Evolutionary conservation across 1,140 invertebrate genomes (phyloP), one percentile per base, ranked within the genome.

Genomic region (Anagrus nilaparvatae): DNA sequence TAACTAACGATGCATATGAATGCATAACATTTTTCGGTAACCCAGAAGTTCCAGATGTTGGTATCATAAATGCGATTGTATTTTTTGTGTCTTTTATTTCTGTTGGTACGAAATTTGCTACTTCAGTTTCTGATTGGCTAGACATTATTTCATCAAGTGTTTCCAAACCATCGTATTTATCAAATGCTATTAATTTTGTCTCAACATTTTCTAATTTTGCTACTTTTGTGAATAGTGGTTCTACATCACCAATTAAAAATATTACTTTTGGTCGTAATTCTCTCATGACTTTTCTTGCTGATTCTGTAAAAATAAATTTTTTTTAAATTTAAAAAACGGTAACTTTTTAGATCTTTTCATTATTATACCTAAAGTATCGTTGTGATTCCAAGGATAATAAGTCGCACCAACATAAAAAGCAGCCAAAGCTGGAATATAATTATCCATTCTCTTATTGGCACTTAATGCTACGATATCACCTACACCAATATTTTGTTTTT

Each of bases 401-500:
- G 45, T 35, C 18, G 49, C 56, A 6, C 71, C 69, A 16, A 67
- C 59, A 21, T 65, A 59, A 2, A 72, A 44, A 4, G 61, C 54
- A 2, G 65, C 63, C 16, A 67, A 58, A 20, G 63, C 58, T 0
- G 70, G 69, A 35, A 72, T 60, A 16, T 56, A 49, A 13, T 59
- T 49, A 36, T 72, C 60, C 10, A 69, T 39, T 35, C 66, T 62
- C 38, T 71, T 70, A 17, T 50, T 49, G 1, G 63, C 61, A 4
- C 63, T 63, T 5, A 69, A 27, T 5, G 63, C 54, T 1, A 71
- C 41, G 0, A 69, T 58, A 35, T 71, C 70, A 3, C 60, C 61
- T 4, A 59, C 54, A 17, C 55, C 46, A 6, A 70, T 36, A 0
- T 67, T 65, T 9, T 61, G 44, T 13, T 52, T 50, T 27, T 55